Evolutionary conservation across 2,797 vertebrate genomes (phyloP), one percentile per base, ranked within the genome.

Genomic region (Oreortyx pictus): DNA sequence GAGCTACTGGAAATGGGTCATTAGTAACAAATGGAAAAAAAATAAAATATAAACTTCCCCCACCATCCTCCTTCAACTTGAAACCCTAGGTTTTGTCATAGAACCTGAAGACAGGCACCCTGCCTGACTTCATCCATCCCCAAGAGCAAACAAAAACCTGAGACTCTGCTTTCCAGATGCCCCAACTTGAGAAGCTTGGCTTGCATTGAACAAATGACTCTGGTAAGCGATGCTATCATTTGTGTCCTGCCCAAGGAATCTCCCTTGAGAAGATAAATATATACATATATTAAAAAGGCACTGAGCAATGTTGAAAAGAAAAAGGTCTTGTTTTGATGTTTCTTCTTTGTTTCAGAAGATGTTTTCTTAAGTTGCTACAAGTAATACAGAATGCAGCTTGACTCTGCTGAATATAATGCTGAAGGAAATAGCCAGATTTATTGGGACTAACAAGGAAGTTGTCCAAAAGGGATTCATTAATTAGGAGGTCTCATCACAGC

Each of bases 401-500:
- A 94, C 44, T 89, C 20, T 22, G 87, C 73, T 79, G 90, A 72
- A 94, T 86, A 70, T 76, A 68, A 76, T 0, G 0, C 44, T 86
- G 59, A 91, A 93, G 62, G 43, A 89, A 89, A 41, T 59, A 92
- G 75, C 33, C 72, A 81, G 91, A 93, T 94, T 85, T 91, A 87
- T 93, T 0, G 0, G 65, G 49, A 43, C 88, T 95, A 96, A 95
- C 57, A 65, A 93, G 90, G 65, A 93, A 82, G 92, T 89, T 95
- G 80, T 94, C 91, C 89, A 91, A 62, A 92, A 88, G 74, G 90
- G 80, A 85, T 84, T 94, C 35, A 90, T 93, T 96, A 92, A 93
- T 92, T 93, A 92, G 65, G 49, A 84, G 49, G 24, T 61, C 75
- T 96, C 91, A 95, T 94, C 92, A 91, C 49, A 92, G 68, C 77